phyloP scores from a whole-genome alignment of 2,797 vertebrate genomes.

The Phoeniculus purpureus region DNA sequence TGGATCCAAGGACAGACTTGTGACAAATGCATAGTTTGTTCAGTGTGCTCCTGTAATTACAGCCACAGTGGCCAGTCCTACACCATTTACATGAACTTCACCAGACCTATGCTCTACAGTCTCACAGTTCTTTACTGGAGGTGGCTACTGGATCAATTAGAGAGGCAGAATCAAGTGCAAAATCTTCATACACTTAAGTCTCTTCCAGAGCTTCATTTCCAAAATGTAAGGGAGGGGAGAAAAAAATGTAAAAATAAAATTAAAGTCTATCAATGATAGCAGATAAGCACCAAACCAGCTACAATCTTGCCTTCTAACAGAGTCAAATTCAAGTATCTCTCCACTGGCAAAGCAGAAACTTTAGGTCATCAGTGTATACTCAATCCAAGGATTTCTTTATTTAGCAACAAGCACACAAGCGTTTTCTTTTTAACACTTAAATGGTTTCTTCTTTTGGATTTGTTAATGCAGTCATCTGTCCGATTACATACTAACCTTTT shows the following conservation, averaged over 20 bases:
- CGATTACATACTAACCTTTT: background rate
- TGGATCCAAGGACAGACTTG: background rate
- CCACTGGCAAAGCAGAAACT: background rate
- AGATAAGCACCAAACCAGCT: background rate
- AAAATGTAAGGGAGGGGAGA: background rate
- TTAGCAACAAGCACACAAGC: background rate
- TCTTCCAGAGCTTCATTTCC: background rate
- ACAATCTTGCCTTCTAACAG: background rate
- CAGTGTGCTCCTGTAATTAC: background rate
- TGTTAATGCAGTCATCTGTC: background rate
- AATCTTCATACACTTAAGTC: background rate
- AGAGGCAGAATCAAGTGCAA: background rate
- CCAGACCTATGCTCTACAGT: background rate
- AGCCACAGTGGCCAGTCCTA: background rate
- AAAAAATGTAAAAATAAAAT: background rate
- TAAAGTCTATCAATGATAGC: background rate
- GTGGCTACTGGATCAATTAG: background rate
- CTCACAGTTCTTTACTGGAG: background rate
- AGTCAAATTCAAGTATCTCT: background rate
- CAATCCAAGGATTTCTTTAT: conserved; percentile 8
- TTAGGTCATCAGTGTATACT: background rate
- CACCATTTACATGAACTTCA: background rate
- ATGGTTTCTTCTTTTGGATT: background rate
- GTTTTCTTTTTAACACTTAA: conserved; percentile 4
- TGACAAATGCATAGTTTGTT: background rate